Conservation (phyloP, 1,140 invertebrate genomes). For the Scaptodrosophila lebanonensis region DNA sequence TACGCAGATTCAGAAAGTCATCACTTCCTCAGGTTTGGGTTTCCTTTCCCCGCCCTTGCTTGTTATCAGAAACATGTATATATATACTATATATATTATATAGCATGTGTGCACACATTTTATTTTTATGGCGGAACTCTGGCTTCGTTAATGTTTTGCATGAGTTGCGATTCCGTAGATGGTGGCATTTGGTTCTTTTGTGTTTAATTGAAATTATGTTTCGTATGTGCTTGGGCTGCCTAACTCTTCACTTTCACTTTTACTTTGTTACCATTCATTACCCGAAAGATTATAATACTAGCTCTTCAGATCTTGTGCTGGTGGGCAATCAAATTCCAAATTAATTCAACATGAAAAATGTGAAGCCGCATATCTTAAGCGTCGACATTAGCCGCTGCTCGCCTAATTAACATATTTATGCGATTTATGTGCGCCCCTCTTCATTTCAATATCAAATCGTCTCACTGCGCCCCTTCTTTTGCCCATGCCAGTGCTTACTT, state of each 20-base stretch:
- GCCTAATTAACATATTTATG: constrained; percentile 68
- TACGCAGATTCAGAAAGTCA: background rate
- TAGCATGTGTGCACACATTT: constrained; percentile 1
- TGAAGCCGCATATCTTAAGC: constrained; percentile 36
- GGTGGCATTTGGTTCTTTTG: constrained; percentile 2
- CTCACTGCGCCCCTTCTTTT: too few relatives aligned
- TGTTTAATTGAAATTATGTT: constrained; percentile 15
- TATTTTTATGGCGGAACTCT: background rate
- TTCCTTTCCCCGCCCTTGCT: too few relatives aligned
- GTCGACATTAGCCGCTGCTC: constrained; percentile 32
- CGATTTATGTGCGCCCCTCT: constrained; percentile 69
- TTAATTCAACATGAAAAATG: constrained; percentile 47
- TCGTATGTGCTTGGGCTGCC: background rate
- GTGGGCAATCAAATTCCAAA: constrained; percentile 47
- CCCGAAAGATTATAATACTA: constrained; percentile 42
- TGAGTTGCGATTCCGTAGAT: constrained; percentile 8
- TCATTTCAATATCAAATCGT: constrained; percentile 49
- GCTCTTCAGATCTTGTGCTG: constrained; percentile 56
- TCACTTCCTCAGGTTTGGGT: too few relatives aligned
- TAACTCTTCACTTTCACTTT: constrained; percentile 15
- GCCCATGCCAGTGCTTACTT: too few relatives aligned
- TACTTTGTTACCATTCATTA: constrained; percentile 6
- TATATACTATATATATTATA: too few relatives aligned
- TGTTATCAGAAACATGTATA: constrained; percentile 1
- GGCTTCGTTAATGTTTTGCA: constrained; percentile 9